Percentiles rank a stretch among this genome's conserved stretches.
These are phyloP conservation scores for Balaeniceps rex DNA, from an alignment of 2,113 vertebrate genomes.

Conservation along the genomic window DNA sequence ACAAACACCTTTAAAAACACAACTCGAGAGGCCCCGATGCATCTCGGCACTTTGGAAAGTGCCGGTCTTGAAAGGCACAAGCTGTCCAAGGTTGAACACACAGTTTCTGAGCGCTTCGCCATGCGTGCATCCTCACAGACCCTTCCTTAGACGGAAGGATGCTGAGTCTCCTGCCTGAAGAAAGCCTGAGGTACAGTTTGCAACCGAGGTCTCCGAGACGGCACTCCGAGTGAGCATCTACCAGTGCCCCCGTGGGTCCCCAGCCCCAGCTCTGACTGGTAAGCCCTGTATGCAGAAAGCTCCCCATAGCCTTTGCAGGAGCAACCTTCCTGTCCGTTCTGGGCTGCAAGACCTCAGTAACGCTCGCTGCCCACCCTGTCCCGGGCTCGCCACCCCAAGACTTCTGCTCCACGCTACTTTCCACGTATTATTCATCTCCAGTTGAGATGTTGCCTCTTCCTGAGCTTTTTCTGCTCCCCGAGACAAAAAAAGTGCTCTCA, in stretches of 20 bases:
- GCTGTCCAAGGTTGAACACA: fast-evolving
- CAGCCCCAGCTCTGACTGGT: fast-evolving
- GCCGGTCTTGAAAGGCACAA: not conserved
- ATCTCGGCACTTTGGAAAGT: not conserved
- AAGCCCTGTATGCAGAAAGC: not conserved
- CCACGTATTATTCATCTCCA: not conserved
- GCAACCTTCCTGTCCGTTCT: not conserved
- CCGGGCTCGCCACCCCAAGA: fast-evolving
- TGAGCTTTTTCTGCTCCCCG: not conserved
- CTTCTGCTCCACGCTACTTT: not conserved
- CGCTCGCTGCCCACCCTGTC: not conserved
- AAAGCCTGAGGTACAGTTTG: not conserved
- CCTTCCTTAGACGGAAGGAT: not conserved
- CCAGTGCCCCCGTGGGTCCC: fast-evolving
- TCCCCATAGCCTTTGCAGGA: not conserved
- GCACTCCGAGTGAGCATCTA: fast-evolving
- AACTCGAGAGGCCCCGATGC: fast-evolving
- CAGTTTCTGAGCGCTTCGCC: not conserved
- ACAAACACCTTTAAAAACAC: not conserved
- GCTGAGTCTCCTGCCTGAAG: not conserved
- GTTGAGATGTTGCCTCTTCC: not conserved
- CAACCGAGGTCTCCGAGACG: not conserved
- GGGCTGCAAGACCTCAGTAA: not conserved
- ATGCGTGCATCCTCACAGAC: fast-evolving
- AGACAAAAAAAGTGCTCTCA: not conserved